Base-by-base conservation (phyloP, 2,888 invertebrate genomes). In the Sesia bembeciformis region DNA sequence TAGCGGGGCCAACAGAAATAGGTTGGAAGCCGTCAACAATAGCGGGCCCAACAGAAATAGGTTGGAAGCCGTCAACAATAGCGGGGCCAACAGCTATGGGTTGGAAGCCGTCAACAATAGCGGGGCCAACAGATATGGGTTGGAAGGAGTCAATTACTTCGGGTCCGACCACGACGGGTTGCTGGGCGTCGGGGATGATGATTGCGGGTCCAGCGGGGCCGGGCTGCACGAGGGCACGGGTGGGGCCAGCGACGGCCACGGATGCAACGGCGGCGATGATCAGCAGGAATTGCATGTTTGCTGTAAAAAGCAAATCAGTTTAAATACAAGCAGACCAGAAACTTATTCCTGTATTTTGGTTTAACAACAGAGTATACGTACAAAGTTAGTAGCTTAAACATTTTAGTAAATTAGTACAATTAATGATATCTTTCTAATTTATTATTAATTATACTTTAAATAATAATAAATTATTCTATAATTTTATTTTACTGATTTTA, bases 1-100 rank as follows among this genome's bases (percentile, higher is more conserved):
- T n/a, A 4, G 66, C 66, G 53, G 72, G 66, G 40, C 69, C 72
- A 39, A 66, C 64, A n/a, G 62, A 43, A 53, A 67, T 58, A 23
- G 64, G 65, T 41, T 62, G 54, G 5, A n/a, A 7, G 8, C 8
- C 4, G 4, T 58, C 58, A 39, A 62, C 54, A 51, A 63, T 51
- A 5, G 54, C 58, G 49, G 60, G 58, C n/a, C 54, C 57, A 4
- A 54, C 53, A 5, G 49, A 6, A 53, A 58, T 54, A 38, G 56
- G 56, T 23, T 50, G 23, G 38, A 50, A 51, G 4, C 52, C 57
- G 4, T 60, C 61, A 6, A 63, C 56, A 50, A 63, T 49, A 5
- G 54, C 58, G 40, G 60, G 58, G 23, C 54, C 57, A 4, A 54
- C 52, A 5, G 49, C 50, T 39, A 56, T 51, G 4, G 23, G 5